Conservation (phyloP, 1,140 invertebrate genomes). For the Lordiphosa mommai region DNA sequence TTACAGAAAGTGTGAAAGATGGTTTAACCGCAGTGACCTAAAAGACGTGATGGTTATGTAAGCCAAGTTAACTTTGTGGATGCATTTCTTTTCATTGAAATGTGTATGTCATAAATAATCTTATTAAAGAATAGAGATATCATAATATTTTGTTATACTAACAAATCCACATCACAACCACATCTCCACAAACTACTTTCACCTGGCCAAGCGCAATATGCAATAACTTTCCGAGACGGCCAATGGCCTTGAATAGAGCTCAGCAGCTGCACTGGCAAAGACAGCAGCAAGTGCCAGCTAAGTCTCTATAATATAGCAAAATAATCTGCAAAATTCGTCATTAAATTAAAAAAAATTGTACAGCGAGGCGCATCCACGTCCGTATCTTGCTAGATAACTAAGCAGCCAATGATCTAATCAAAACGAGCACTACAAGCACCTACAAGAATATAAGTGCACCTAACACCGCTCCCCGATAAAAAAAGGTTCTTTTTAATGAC, state of each 20-base stretch:
- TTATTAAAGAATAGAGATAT: conserved; percentile 47
- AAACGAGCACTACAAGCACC: no score
- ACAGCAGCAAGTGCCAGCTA: conserved; percentile 40
- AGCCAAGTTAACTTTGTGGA: conserved; percentile 14
- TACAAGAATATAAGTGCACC: no score
- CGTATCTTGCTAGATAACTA: no score
- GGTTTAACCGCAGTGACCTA: conserved; percentile 19
- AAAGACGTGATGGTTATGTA: conserved; percentile 33
- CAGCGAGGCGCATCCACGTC: no score
- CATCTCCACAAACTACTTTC: conserved; percentile 42
- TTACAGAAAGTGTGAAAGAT: conserved; percentile 44
- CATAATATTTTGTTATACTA: conserved; percentile 29
- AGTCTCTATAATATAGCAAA: no score
- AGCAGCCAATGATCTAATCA: no score
- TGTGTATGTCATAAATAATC: conserved; percentile 35
- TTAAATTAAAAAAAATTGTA: no score
- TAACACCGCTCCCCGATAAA: no score
- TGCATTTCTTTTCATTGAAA: conserved; percentile 24
- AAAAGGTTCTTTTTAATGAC: no score
- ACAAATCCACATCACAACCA: conserved; percentile 18
- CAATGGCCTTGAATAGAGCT: conserved; percentile 42
- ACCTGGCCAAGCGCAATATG: conserved; percentile 30
- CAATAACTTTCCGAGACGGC: conserved; percentile 35
- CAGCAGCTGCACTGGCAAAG: conserved; percentile 31
- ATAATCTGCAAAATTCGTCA: no score